Base-by-base conservation (phyloP, 2,888 invertebrate genomes). In the Synergus umbraculus region DNA sequence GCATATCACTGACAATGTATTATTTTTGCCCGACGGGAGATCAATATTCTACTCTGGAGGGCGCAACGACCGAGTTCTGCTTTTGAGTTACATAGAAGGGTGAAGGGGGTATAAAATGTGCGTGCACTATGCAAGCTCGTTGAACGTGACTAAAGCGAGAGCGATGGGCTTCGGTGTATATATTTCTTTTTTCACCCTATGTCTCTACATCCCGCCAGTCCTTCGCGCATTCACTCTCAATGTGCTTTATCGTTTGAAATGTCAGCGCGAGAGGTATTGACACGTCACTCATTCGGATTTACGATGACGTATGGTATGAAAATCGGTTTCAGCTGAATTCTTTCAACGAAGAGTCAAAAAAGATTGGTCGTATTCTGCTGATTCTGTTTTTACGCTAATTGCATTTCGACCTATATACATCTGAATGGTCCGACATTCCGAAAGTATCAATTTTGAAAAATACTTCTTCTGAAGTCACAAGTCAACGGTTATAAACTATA, bases 1-100 rank as follows among this genome's bases (percentile, higher is more conserved):
- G 87, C 89, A 90, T 90, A 88, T 83, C 87, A 87, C 87, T 87
- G 88, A 88, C 89, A 88, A 89, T 90, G 89, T 90, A 91, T 90
- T 91, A 90, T 91, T 91, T 91, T 91, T 89, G 85, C 86, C 82
- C 85, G 85, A 85, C 85, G 85, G 85, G 86, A 88, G 89, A 91
- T 91, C 90, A 87, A 91, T 90, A 90, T 87, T 87, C 79, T 67
- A 76, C 73, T 79, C 80, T 80, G 79, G 79, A 79, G 79, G 80
- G 80, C 79, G 77, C 73, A 73, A 49, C 60, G 79, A 79, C 76
- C 77, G 78, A 67, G 49, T 78, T 76, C 76, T 67, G 65, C 77
- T 83, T 81, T 80, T 80, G 73, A 60, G 79, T 77, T 81, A 77
- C 81, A 65, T 65, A 15, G n/a, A 65, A 37, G 29, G 29, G 37